phyloP scores from a whole-genome alignment of 2,888 invertebrate species.

The Epinotia ramella region DNA sequence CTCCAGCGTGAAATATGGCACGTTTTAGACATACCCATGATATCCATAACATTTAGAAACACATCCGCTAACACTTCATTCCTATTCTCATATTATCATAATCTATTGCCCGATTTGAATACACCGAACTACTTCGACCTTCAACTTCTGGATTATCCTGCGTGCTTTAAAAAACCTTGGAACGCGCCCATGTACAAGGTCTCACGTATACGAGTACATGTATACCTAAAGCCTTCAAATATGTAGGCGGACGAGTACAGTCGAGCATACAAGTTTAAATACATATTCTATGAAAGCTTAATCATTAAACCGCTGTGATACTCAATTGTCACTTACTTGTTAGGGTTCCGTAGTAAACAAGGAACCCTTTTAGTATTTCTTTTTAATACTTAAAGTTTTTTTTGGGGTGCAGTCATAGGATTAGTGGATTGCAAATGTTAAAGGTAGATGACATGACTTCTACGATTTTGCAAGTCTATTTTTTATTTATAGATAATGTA shows the following conservation, averaged over 20 bases:
- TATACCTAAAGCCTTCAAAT: constrained; percentile 40
- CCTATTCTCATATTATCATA: constrained; percentile 42
- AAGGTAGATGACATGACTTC: too few species aligned
- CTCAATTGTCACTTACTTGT: too few species aligned
- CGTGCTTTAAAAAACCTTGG: constrained; percentile 75
- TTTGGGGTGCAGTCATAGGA: too few species aligned
- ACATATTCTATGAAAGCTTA: background rate
- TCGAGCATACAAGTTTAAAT: constrained; percentile 18
- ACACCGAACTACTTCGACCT: constrained; percentile 57
- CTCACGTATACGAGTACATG: constrained; percentile 65
- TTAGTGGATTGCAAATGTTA: too few species aligned
- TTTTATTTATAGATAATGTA: too few species aligned
- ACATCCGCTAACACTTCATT: constrained; percentile 33
- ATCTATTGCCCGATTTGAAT: constrained; percentile 52
- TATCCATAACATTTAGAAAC: constrained; percentile 8
- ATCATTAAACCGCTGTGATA: too few species aligned
- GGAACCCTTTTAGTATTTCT: too few species aligned
- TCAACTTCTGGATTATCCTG: constrained; percentile 70
- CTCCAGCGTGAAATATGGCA: too few species aligned
- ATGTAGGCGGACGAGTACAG: constrained; percentile 47
- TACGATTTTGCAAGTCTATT: too few species aligned
- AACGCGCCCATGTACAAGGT: constrained; percentile 59
- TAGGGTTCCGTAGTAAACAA: too few species aligned
- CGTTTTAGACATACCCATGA: background rate
- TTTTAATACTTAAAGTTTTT: too few species aligned